Evolutionary conservation across 92 coral and sea anemone species (phyloP).

Genomic region (Porites rus): DNA sequence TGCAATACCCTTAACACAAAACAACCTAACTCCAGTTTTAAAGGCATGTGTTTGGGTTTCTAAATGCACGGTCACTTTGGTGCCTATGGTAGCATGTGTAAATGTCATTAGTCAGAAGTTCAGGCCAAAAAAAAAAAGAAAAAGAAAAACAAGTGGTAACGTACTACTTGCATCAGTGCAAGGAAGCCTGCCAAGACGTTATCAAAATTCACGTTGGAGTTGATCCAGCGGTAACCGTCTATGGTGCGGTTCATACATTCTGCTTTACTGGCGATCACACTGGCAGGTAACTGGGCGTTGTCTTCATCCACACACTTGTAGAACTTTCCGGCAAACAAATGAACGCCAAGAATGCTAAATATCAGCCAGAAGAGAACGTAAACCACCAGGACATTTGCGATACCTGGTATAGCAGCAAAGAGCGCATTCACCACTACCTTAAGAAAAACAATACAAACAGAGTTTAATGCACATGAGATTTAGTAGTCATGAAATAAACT

Average conservation of each 20-base stretch:
- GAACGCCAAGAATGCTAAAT: slow-evolving; percentile 81
- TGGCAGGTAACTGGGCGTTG: slow-evolving; percentile 35
- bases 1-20: neutral
- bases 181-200: slow-evolving; percentile 85
- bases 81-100: neutral
- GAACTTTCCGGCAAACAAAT: slow-evolving; percentile 80
- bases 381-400: slow-evolving; percentile 71
- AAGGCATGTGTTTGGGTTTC: neutral
- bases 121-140: neutral
- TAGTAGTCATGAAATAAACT: too few relatives aligned
- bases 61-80: neutral
- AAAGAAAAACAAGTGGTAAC: slow-evolving; percentile 6
- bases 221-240: slow-evolving; percentile 79
- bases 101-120: neutral
- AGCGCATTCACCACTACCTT: slow-evolving; percentile 82
- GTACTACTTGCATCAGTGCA: slow-evolving; percentile 90
- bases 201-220: slow-evolving; percentile 90
- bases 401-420: slow-evolving; percentile 83
- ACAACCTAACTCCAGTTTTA: neutral
- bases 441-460: neutral
- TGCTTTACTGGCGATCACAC: slow-evolving; percentile 53
- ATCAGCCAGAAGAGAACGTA: slow-evolving; percentile 78
- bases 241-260: slow-evolving; percentile 48
- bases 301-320: slow-evolving; percentile 68
- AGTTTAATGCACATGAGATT: too few relatives aligned